These are phyloP conservation scores for Pseudomyrmex flavicornis DNA, from an alignment of 1,140 invertebrate species.

Conservation along the genomic window DNA sequence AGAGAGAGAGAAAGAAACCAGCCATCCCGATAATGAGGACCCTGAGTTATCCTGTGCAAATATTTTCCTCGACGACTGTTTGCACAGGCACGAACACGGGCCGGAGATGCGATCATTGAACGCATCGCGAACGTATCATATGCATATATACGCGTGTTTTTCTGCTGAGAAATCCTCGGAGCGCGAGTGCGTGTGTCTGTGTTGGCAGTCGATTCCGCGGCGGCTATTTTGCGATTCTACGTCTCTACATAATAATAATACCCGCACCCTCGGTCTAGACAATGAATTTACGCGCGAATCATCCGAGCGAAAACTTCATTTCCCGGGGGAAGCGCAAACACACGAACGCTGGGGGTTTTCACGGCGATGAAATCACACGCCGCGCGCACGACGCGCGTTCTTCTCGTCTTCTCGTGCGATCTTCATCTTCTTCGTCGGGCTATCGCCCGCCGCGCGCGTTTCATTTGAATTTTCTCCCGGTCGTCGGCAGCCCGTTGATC, in stretches of 20 bases:
- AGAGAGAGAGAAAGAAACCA: constrained; percentile 32
- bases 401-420: not conserved
- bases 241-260: constrained; percentile 18
- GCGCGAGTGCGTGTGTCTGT: not conserved
- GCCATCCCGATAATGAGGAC: constrained; percentile 79
- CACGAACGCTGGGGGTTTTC: not conserved
- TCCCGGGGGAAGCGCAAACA: constrained; percentile 55
- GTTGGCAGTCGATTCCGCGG: constrained; percentile 33
- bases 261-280: constrained; percentile 34
- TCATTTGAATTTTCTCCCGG: constrained; percentile 26
- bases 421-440: not conserved
- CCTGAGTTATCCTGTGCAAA: constrained; percentile 80
- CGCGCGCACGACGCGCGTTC: not conserved
- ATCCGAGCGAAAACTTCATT: constrained; percentile 57
- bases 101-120: constrained; percentile 38
- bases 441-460: not conserved
- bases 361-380: constrained; percentile 7
- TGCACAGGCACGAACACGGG: constrained; percentile 72
- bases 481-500: not conserved
- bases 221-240: constrained; percentile 7
- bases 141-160: constrained; percentile 24
- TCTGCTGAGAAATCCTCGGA: constrained; percentile 39
- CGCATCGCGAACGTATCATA: constrained; percentile 14
- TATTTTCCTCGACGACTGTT: constrained; percentile 78
- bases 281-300: constrained; percentile 73